These are phyloP conservation scores for Crossocerus cetratus DNA, from an alignment of 2,888 invertebrate species.

Conservation along the genomic window DNA sequence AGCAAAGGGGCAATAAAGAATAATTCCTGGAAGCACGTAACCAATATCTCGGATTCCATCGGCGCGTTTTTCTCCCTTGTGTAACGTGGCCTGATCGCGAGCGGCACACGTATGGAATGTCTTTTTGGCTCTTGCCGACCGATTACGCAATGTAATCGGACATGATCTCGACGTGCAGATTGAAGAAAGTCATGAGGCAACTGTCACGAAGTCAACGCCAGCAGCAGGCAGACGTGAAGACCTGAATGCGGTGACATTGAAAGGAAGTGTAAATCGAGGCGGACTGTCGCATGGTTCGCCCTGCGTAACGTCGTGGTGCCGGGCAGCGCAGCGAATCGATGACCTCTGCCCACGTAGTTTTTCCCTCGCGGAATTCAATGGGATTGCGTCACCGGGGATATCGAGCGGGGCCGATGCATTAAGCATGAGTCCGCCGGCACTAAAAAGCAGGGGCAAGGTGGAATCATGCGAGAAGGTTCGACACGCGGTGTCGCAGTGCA, in stretches of 20 bases:
- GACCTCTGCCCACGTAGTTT: slow-evolving; percentile 4
- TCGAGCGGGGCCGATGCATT: background rate
- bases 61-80: background rate
- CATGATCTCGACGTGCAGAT: background rate
- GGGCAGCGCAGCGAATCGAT: background rate
- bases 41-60: background rate
- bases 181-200: background rate
- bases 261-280: too few species aligned
- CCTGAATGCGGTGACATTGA: background rate
- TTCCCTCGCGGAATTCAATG: background rate
- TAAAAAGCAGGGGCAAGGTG: too few species aligned
- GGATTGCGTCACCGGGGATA: background rate
- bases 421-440: background rate
- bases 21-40: too few species aligned
- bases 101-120: background rate
- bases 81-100: background rate
- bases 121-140: background rate
- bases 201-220: background rate
- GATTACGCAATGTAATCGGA: slow-evolving; percentile 1
- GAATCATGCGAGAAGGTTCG: too few species aligned
- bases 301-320: too few species aligned
- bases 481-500: background rate
- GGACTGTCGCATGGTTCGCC: too few species aligned
- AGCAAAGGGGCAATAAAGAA: too few species aligned
- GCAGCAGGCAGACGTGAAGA: background rate